phyloP scores from a whole-genome alignment of 2,797 vertebrate genomes.

The Onychomys arenicola region DNA sequence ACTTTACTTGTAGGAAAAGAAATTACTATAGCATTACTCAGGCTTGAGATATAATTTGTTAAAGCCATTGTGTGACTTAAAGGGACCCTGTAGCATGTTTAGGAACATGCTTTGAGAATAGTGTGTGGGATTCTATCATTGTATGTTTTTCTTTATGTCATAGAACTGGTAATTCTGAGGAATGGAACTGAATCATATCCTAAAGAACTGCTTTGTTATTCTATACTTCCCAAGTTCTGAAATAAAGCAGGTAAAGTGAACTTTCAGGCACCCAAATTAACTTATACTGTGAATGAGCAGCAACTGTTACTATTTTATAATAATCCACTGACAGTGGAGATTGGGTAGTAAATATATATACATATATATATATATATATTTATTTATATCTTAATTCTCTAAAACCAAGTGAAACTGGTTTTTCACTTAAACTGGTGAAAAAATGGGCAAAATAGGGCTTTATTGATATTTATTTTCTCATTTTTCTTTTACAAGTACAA shows the following conservation, averaged over 20 bases:
- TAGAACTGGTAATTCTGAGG: not conserved
- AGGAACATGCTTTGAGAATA: not conserved
- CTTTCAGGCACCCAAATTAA: accelerated
- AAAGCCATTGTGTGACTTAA: not conserved
- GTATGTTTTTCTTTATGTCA: not conserved
- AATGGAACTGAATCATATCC: not conserved
- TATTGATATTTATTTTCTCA: not conserved
- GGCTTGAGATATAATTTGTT: not conserved
- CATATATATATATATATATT: too few species aligned
- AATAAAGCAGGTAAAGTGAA: not conserved
- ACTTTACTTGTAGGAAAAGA: not conserved
- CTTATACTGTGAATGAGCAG: not conserved
- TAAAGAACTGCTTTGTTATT: not conserved
- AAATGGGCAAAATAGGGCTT: not conserved
- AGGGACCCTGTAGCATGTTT: not conserved
- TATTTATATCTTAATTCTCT: not conserved
- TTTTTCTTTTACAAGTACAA: not conserved
- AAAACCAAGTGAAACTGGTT: too few species aligned
- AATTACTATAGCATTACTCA: not conserved
- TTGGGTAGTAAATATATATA: not conserved
- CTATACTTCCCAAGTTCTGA: not conserved
- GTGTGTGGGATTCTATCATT: not conserved
- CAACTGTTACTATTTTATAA: not conserved
- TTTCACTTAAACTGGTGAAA: not conserved
- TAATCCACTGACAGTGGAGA: not conserved